Conservation (phyloP, 2,113 vertebrate species). For the Dolichotis patagonum region DNA sequence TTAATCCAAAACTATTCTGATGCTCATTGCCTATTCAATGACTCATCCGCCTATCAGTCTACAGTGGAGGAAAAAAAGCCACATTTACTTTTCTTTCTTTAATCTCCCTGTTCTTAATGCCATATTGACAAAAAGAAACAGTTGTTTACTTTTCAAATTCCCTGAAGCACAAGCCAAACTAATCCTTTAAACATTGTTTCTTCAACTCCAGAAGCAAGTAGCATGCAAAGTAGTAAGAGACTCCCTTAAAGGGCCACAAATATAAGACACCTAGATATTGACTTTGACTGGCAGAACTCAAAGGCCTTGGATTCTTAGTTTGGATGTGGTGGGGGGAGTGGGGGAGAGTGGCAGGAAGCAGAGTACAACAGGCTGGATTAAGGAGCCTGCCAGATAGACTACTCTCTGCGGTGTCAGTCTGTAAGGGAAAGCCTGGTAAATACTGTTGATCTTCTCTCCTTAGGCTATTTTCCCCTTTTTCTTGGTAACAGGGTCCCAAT, state of each 20-base stretch:
- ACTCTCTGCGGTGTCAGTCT: background rate
- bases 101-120: constrained; percentile 88
- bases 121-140: constrained; percentile 89
- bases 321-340: background rate
- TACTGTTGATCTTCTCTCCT: background rate
- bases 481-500: background rate
- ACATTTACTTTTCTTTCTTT: constrained; percentile 87
- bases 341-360: background rate
- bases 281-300: constrained; percentile 78
- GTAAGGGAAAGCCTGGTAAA: background rate
- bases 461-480: background rate
- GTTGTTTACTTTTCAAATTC: constrained; percentile 90
- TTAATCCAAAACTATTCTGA: constrained; percentile 70
- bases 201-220: constrained; percentile 84
- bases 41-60: constrained; percentile 81
- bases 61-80: constrained; percentile 85
- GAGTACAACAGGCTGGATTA: background rate
- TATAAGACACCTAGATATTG: constrained; percentile 73
- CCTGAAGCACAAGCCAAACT: constrained; percentile 88
- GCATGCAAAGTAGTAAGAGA: constrained; percentile 84
- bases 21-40: constrained; percentile 81
- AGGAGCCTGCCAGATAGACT: background rate
- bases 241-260: constrained; percentile 79
- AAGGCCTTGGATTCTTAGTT: constrained; percentile 57
- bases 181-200: constrained; percentile 87